Evolutionary conservation across 2,113 vertebrate species (phyloP).

Genomic region (Haemorhous mexicanus): DNA sequence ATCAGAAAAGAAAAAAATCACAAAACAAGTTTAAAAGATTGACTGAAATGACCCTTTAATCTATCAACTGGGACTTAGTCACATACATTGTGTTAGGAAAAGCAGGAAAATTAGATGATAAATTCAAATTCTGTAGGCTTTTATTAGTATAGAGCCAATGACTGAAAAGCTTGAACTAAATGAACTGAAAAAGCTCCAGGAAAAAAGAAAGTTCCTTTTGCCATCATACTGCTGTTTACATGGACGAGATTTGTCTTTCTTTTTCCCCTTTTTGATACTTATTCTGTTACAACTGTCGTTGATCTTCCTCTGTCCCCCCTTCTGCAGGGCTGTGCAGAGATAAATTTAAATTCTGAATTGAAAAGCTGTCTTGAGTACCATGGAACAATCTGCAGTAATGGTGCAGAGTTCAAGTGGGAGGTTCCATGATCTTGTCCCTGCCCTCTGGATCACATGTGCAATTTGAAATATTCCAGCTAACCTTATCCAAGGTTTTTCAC

Average conservation of each 20-base stretch:
- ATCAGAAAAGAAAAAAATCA: neutral
- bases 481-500: neutral
- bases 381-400: neutral
- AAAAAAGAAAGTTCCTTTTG: neutral
- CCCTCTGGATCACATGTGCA: neutral
- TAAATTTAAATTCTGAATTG: neutral
- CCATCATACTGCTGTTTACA: neutral
- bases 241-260: neutral
- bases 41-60: neutral
- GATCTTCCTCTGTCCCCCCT: neutral
- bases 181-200: neutral
- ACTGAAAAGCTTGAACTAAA: neutral
- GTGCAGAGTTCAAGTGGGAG: neutral
- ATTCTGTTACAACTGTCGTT: neutral
- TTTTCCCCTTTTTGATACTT: neutral
- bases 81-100: neutral
- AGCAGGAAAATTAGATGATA: neutral
- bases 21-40: neutral
- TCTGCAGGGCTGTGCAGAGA: neutral
- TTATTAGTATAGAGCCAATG: neutral
- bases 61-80: neutral
- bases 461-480: neutral
- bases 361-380: neutral
- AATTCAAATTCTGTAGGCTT: neutral
- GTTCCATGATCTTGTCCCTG: neutral